Evolutionary conservation across 2,888 invertebrate genomes (phyloP).

Genomic region (Diarsia dahlii): DNA sequence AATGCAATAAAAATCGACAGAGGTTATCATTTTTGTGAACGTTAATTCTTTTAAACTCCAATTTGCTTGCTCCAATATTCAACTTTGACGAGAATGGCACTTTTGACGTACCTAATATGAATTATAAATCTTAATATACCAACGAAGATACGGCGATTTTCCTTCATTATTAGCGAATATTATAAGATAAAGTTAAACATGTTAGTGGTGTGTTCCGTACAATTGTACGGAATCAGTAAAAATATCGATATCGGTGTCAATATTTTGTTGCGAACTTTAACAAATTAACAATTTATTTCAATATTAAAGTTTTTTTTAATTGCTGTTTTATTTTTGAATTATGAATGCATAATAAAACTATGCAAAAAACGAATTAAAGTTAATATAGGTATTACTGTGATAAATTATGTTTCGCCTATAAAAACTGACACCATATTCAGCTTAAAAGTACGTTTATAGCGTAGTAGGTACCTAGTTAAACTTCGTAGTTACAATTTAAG

Average conservation of each 20-base stretch:
- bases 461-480: slow-evolving; percentile 47
- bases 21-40: not conserved
- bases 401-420: slow-evolving; percentile 43
- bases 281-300: too few species aligned
- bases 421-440: slow-evolving; percentile 38
- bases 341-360: not conserved
- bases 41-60: not conserved
- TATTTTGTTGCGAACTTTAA: too few species aligned
- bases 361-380: not conserved
- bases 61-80: not conserved
- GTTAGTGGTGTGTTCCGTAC: slow-evolving; percentile 2
- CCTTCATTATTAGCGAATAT: not conserved
- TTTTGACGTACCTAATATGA: not conserved
- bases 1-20: not conserved
- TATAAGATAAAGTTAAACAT: not conserved
- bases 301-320: not conserved
- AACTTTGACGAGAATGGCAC: slow-evolving; percentile 3
- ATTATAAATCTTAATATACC: not conserved
- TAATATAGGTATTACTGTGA: not conserved
- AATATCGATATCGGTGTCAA: slow-evolving; percentile 5
- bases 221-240: not conserved
- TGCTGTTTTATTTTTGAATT: slow-evolving; percentile 1
- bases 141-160: not conserved
- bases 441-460: slow-evolving; percentile 32
- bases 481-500: slow-evolving; percentile 71